Base-by-base conservation (phyloP, 2,113 vertebrate species). In the Lagopus leucura region DNA sequence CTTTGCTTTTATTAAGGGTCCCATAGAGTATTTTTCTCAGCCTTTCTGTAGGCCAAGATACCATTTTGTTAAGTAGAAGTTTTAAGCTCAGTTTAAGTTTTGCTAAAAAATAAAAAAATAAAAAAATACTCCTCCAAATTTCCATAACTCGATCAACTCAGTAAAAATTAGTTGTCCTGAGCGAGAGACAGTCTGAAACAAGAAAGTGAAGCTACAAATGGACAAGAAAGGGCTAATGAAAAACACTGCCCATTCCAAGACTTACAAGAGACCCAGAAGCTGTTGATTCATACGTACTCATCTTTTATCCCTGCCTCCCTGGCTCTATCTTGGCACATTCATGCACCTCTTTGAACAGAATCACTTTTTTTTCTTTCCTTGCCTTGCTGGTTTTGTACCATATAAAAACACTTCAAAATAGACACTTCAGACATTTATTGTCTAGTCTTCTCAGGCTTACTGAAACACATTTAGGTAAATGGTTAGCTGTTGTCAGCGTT, bases 121-220 rank as follows among this genome's bases (percentile, higher is more conserved):
- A 83, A 88, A 63, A 76, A 55, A 45, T 6, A 42, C 18, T n/a
- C 16, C 5, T 64, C 54, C 40, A 48, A 79, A 15, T 76, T 73
- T 82, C 48, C 71, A 85, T 18, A 88, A 63, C 82, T 45, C 82
- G 24, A 21, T 10, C 63, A 88, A 81, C 25, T 30, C 28, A 55
- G 24, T 30, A 36, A 48, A 40, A 54, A 14, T 74, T 16, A 30
- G 52, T 54, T 54, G 90, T 93, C 86, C 92, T 95, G 90, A 95
- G 76, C 85, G 58, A 89, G n/a, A 83, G 36, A 91, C 86, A 88
- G 60, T 38, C 60, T 55, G 55, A 88, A 70, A 94, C 32, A 73
- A 40, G n/a, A 88, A 58, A 66, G 54, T 14, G 40, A 91, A 67
- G 71, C 13, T 1, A 0, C 54, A 82, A 50, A 64, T 77, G 32